These are phyloP conservation scores for Cydia fagiglandana DNA, from an alignment of 1,140 invertebrate genomes.

Conservation along the genomic window DNA sequence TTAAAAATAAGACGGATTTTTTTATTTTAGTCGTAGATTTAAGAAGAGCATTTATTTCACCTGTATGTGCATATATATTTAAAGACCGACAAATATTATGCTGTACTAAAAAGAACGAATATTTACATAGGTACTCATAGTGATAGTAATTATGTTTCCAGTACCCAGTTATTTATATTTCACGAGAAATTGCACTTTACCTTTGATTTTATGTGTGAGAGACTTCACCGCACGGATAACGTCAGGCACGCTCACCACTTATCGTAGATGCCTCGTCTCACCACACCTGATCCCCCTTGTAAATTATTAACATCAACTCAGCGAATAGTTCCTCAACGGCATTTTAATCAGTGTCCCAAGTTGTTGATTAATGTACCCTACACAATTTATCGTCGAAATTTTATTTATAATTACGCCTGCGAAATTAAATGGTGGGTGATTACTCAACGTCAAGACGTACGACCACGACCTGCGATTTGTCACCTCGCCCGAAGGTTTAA, in stretches of 20 bases:
- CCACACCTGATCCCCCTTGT: constrained; percentile 61
- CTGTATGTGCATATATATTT: no score
- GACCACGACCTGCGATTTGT: constrained; percentile 72
- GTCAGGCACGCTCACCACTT: constrained; percentile 5
- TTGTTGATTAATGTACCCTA: constrained; percentile 79
- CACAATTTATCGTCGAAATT: constrained; percentile 77
- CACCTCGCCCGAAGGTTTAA: constrained; percentile 70
- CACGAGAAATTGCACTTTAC: background rate
- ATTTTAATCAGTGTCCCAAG: constrained; percentile 81
- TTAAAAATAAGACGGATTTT: background rate
- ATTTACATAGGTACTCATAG: no score
- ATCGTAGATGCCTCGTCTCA: constrained; percentile 31
- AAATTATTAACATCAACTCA: constrained; percentile 75
- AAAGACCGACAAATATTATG: no score
- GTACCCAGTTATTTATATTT: background rate
- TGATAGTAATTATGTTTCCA: background rate
- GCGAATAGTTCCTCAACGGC: constrained; percentile 78
- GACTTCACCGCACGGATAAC: background rate
- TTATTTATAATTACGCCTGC: constrained; percentile 77
- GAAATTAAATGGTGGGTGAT: constrained; percentile 74
- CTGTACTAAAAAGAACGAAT: no score
- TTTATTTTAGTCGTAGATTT: background rate
- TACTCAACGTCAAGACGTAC: constrained; percentile 71
- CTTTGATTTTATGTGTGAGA: background rate
- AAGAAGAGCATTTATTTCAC: background rate